These are phyloP conservation scores for Alethe diademata DNA, from an alignment of 2,113 vertebrate genomes.

Conservation along the genomic window DNA sequence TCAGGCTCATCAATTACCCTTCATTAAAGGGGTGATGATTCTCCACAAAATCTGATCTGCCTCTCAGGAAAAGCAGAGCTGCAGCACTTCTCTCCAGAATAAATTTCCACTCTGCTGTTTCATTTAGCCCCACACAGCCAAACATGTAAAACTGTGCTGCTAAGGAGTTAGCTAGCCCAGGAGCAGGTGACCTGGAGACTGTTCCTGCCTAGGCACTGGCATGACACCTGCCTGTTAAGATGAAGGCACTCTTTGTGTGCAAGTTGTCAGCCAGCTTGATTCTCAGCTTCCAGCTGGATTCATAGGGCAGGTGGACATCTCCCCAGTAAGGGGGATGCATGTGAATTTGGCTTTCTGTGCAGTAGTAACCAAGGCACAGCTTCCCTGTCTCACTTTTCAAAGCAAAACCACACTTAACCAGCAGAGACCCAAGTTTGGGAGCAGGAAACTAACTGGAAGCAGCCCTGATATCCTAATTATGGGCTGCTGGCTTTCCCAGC, in stretches of 20 bases:
- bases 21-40: conserved; percentile 17
- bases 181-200: neutral
- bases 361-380: neutral
- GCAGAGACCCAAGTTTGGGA: neutral
- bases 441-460: neutral
- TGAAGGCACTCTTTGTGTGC: neutral
- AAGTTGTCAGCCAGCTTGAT: neutral
- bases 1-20: conserved; percentile 8
- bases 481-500: neutral
- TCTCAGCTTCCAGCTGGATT: neutral
- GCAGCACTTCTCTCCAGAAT: neutral
- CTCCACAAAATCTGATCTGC: conserved; percentile 6
- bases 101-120: neutral
- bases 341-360: neutral
- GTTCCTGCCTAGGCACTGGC: neutral
- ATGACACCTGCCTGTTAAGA: neutral
- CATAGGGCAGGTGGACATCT: neutral
- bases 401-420: neutral
- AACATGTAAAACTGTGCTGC: neutral
- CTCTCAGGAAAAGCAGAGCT: neutral
- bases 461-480: neutral
- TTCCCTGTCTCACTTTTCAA: neutral
- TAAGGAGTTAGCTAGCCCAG: neutral
- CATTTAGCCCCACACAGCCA: neutral
- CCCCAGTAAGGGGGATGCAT: neutral